A percentile compares a stretch with the other conserved stretches of the same genome.
Conservation (phyloP, 2,888 invertebrate species). For the Eustalomyia histrio region DNA sequence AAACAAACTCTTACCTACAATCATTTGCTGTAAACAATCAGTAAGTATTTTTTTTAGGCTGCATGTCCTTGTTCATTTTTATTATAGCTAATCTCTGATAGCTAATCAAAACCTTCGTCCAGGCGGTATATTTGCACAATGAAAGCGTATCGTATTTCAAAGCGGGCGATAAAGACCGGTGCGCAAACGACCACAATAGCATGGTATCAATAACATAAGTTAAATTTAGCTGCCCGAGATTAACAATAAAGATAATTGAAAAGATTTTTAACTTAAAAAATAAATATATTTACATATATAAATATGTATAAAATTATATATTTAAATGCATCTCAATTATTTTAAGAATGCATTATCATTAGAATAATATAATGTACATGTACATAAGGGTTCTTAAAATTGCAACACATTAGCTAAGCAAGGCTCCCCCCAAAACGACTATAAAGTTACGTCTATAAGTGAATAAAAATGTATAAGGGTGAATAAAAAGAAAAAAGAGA, state of each 20-base stretch:
- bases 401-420: too few relatives aligned
- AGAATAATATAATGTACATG: too few relatives aligned
- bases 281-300: neutral
- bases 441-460: too few relatives aligned
- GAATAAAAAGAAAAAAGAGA: too few relatives aligned
- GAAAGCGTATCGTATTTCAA: conserved; percentile 66
- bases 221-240: conserved; percentile 66
- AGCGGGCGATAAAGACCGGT: conserved; percentile 67
- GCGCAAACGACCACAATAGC: conserved; percentile 65
- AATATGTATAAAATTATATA: too few relatives aligned
- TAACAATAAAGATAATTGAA: conserved; percentile 63
- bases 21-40: conserved; percentile 47
- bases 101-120: conserved; percentile 64
- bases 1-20: conserved; percentile 8
- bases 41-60: conserved; percentile 49
- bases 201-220: conserved; percentile 65
- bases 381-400: too few relatives aligned
- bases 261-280: conserved; percentile 36
- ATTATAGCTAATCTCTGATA: conserved; percentile 62
- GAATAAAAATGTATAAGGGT: too few relatives aligned
- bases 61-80: conserved; percentile 61
- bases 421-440: too few relatives aligned
- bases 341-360: neutral
- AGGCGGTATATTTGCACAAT: conserved; percentile 64
- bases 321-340: conserved; percentile 3